These are phyloP conservation scores for Microcebus ravelobensis DNA, from an alignment of 2,113 vertebrate genomes.

Conservation along the genomic window DNA sequence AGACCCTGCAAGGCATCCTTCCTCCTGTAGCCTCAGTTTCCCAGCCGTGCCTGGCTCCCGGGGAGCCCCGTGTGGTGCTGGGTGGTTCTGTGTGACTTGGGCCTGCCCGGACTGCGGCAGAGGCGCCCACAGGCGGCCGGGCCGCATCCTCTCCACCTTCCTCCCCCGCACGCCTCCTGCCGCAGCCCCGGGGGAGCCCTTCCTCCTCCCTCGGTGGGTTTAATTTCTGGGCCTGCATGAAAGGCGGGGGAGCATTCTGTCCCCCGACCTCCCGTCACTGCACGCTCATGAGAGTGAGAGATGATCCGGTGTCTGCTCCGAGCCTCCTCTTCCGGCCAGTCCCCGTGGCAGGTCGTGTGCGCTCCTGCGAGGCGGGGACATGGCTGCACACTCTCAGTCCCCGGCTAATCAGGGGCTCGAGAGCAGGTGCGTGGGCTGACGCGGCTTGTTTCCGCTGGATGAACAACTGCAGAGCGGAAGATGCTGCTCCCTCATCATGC, in stretches of 20 bases:
- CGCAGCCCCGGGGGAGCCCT: fast-evolving
- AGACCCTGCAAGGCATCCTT: fast-evolving
- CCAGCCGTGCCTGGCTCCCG: neutral
- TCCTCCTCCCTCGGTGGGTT: neutral
- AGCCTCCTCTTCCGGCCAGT: neutral
- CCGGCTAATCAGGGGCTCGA: neutral
- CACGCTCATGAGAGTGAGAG: fast-evolving
- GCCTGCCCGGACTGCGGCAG: fast-evolving
- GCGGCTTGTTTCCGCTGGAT: neutral
- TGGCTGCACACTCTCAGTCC: neutral
- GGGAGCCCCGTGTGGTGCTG: fast-evolving
- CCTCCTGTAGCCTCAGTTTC: neutral
- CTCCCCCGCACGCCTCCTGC: neutral
- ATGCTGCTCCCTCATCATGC: fast-evolving
- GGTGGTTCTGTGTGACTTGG: neutral
- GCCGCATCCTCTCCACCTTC: neutral
- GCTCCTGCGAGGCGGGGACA: neutral
- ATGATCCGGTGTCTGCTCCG: fast-evolving
- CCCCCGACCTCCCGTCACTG: too few relatives aligned
- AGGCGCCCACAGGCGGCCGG: fast-evolving
- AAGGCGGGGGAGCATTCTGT: too few relatives aligned
- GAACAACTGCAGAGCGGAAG: fast-evolving
- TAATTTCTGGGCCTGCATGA: too few relatives aligned
- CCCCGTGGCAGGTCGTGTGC: too few relatives aligned
- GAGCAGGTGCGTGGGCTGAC: neutral